Conservation (phyloP, 2,888 invertebrate genomes). For the Cephus pygmeus region DNA sequence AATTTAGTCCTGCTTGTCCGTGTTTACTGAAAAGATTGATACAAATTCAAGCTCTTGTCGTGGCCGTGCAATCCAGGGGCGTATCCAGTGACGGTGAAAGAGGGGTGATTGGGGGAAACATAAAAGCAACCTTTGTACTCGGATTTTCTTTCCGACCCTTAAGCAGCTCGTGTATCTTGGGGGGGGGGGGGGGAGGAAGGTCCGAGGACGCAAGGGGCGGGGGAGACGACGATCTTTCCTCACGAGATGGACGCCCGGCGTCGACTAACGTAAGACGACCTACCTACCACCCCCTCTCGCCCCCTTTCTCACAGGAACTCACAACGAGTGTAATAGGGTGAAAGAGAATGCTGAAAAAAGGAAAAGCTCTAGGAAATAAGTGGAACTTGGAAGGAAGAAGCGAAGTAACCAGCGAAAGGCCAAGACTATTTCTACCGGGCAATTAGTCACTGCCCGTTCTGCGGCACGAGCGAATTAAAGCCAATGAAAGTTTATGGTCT, state of each 20-base stretch:
- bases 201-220: too few species aligned
- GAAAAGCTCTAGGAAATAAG: not conserved
- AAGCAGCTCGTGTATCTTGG: conserved; percentile 34
- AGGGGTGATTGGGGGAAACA: not conserved
- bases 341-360: not conserved
- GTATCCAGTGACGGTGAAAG: not conserved
- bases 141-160: conserved; percentile 31
- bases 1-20: too few species aligned
- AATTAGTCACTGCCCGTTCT: conserved; percentile 37
- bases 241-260: too few species aligned
- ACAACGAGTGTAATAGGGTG: conserved; percentile 12
- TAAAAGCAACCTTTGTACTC: conserved; percentile 7
- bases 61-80: not conserved
- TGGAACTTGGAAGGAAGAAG: not conserved
- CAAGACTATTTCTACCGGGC: conserved; percentile 23
- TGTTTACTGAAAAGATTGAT: conserved; percentile 25
- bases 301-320: not conserved
- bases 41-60: conserved; percentile 19
- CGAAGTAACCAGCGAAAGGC: not conserved
- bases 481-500: conserved; percentile 34
- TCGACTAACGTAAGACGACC: not conserved
- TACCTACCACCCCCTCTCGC: not conserved
- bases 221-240: too few species aligned
- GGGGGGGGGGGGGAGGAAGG: conserved; percentile 23
- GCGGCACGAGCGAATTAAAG: conserved; percentile 39